Base-by-base conservation (phyloP, 2,888 invertebrate genomes). In the Drosophila sordidapex region DNA sequence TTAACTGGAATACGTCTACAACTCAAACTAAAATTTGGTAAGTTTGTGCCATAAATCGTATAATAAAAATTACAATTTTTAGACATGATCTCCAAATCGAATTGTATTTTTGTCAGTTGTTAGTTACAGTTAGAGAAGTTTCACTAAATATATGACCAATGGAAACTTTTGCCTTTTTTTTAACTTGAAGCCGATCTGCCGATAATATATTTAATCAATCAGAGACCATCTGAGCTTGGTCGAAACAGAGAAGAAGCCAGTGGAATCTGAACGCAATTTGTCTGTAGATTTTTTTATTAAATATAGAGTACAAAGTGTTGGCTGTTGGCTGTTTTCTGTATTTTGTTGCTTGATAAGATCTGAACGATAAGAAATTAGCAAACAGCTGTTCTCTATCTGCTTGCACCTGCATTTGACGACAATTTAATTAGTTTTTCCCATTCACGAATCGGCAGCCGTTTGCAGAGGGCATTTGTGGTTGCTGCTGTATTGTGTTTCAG, bases 401-500 rank as follows among this genome's bases (percentile, higher is more conserved):
- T 36, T 5, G 21, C n/a, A 35, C 53, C 46, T 56, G 68, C 36
- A 43, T 46, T 48, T 56, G 60, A 56, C 43, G 46, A 51, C 58
- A 78, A 79, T 65, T 79, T 79, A 79, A 79, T 79, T 79, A 76
- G 63, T 58, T 59, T 15, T 33, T 18, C 43, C 48, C 33, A 52
- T 63, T 61, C 21, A 64, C 63, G 56, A 43, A 29, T 6, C 51
- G 29, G n/a, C n/a, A 31, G 70, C 75, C 59, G 70, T 43, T 31
- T 69, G 74, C 53, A 70, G 68, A 65, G 69, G 66, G 73, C 67
- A 78, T 10, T 15, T 40, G 21, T 59, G 74, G 56, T 67, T 57
- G 46, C 40, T 10, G n/a, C n/a, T 40, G n/a, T n/a, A 18, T 3
- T 43, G n/a, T n/a, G 21, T 43, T 78, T 8, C 61, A 49, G 79